Base-by-base conservation (phyloP, 2,888 invertebrate species). In the Heteropelma amictum region DNA sequence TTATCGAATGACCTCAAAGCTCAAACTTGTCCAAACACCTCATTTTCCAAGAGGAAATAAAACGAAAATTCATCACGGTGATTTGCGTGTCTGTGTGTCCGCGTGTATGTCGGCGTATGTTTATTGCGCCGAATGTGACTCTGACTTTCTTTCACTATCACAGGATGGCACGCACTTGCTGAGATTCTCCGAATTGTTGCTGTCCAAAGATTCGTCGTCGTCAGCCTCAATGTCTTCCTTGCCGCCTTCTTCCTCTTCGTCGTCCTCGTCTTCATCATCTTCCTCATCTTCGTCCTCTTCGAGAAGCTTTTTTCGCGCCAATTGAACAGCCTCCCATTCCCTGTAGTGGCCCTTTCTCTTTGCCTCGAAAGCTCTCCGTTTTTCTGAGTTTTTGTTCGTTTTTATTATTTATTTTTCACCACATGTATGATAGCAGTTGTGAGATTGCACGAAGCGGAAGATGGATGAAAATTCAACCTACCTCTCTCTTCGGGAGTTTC, bases 321-420 rank as follows among this genome's bases (percentile, higher is more conserved):
- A 89, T 89, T 97, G 96, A 5, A 98, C 94, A 0, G 98, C 98
- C 90, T 97, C 95, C 89, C 96, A 99, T 90, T 99, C 99, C 89
- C 98, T 98, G 90, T 99, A 99, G 86, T 99, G 99, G 83, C 95
- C 94, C 91, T 98, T 98, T 77, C 99, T 92, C 88, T 98, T 98
- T 81, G 94, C 93, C 89, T 98, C 97, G 86, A 99, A 99, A 76
- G 94, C 93, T 84, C 93, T 91, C 83, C 95, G 92, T 83, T 93
- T 93, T 81, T 91, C 94, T 93, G n/a, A n/a, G n/a, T n/a, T n/a
- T n/a, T n/a, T n/a, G n/a, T n/a, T n/a, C n/a, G n/a, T n/a, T n/a
- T n/a, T n/a, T n/a, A n/a, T n/a, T n/a, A n/a, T n/a, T n/a, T n/a
- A n/a, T n/a, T n/a, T n/a, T n/a, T n/a, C n/a, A n/a, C n/a, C n/a